Conservation (phyloP, 2,797 vertebrate species). For the Corythornis leucogaster region DNA sequence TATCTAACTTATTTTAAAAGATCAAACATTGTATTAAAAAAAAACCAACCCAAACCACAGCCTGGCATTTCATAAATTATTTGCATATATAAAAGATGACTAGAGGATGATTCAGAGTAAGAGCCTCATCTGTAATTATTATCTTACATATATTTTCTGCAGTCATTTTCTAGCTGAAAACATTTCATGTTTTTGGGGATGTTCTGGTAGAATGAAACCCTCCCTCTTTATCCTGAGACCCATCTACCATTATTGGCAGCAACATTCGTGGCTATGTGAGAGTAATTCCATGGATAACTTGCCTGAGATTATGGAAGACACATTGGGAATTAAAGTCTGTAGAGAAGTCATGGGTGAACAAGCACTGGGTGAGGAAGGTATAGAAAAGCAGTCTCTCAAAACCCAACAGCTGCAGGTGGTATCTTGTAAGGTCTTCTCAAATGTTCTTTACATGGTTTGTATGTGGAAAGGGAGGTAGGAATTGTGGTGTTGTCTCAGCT, state of each 20-base stretch:
- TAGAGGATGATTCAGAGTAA: not conserved
- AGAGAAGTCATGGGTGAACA: not conserved
- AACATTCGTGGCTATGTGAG: not conserved
- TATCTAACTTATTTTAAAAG: not conserved
- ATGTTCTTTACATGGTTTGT: not conserved
- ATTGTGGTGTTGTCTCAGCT: not conserved
- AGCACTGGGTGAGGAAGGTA: not conserved
- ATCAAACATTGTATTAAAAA: not conserved
- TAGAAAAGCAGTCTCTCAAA: not conserved
- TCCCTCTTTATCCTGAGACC: not conserved
- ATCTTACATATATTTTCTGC: not conserved
- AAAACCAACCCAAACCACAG: not conserved
- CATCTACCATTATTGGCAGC: rapidly evolving
- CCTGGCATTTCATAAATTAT: not conserved
- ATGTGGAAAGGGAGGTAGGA: not conserved
- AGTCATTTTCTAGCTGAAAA: not conserved
- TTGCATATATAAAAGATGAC: not conserved
- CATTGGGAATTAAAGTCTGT: not conserved
- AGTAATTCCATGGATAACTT: not conserved
- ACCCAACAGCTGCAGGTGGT: not conserved
- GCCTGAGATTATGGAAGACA: not conserved
- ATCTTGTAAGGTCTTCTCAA: not conserved
- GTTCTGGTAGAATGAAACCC: not conserved
- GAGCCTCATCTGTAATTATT: not conserved
- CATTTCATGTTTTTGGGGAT: not conserved